Evolutionary conservation across 2,113 vertebrate species (phyloP).

Genomic region (Pluvianellus socialis): DNA sequence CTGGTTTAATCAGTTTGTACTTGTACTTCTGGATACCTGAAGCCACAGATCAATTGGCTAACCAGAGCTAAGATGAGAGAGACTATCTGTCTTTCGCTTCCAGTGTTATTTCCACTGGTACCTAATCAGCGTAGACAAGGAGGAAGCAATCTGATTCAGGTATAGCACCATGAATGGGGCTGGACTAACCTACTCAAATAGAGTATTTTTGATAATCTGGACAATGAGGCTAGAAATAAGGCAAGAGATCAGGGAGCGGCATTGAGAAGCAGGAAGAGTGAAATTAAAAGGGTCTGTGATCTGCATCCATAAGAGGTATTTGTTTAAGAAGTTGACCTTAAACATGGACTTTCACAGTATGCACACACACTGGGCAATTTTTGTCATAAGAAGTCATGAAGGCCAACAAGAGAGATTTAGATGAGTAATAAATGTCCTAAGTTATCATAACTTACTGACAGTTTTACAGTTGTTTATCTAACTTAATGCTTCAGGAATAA

Average conservation of each 20-base stretch:
- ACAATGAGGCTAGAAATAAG: not conserved
- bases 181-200: not conserved
- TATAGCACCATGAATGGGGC: not conserved
- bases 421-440: not conserved
- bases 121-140: not conserved
- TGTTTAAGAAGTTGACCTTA: not conserved
- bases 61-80: not conserved
- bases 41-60: not conserved
- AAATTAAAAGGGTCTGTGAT: not conserved
- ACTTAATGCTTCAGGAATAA: not conserved
- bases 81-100: not conserved
- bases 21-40: not conserved
- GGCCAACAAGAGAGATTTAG: not conserved
- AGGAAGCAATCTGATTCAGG: not conserved
- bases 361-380: not conserved
- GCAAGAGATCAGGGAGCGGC: not conserved
- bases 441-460: not conserved
- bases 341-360: not conserved
- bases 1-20: not conserved
- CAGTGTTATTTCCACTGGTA: not conserved
- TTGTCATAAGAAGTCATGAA: not conserved
- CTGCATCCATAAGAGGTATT: not conserved
- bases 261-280: not conserved
- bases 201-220: not conserved
- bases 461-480: not conserved